These are phyloP conservation scores for Aspidapion aeneum DNA, from an alignment of 2,888 invertebrate species.

Conservation along the genomic window DNA sequence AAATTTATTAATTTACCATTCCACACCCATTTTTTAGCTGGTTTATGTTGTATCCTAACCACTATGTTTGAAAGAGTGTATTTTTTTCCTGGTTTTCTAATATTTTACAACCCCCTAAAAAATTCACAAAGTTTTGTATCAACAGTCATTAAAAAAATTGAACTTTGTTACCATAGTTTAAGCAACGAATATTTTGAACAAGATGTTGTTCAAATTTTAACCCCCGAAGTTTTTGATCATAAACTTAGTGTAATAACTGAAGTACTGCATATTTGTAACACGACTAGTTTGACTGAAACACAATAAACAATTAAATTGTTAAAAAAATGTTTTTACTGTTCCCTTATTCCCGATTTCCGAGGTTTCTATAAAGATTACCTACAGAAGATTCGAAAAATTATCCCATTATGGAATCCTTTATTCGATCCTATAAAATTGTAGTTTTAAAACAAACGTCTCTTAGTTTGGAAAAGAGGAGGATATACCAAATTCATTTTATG, in stretches of 20 bases:
- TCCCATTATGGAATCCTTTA: conserved; percentile 42
- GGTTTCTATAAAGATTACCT: conserved; percentile 67
- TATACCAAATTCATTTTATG: conserved; percentile 62
- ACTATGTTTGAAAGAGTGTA: conserved; percentile 33
- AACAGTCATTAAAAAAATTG: not conserved
- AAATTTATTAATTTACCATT: conserved; percentile 39
- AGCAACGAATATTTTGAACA: not conserved
- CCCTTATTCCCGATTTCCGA: conserved; percentile 62
- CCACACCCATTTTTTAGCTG: conserved; percentile 41
- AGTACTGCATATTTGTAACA: conserved; percentile 15
- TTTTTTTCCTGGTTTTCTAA: conserved; percentile 29
- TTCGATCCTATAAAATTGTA: conserved; percentile 48
- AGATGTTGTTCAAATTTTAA: conserved; percentile 33
- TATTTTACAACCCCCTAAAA: conserved; percentile 24
- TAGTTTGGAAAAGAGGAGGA: conserved; percentile 58
- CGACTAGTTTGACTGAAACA: not conserved
- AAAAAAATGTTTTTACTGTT: not conserved
- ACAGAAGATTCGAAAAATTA: conserved; percentile 43
- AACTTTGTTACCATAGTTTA: not conserved
- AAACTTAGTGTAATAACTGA: conserved; percentile 20
- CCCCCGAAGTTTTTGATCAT: conserved; percentile 24
- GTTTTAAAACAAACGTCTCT: conserved; percentile 45
- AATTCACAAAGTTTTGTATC: not conserved
- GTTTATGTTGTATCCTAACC: conserved; percentile 38
- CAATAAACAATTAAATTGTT: not conserved